Conservation (phyloP, 2,113 vertebrate genomes). For the Elephantulus edwardii region DNA sequence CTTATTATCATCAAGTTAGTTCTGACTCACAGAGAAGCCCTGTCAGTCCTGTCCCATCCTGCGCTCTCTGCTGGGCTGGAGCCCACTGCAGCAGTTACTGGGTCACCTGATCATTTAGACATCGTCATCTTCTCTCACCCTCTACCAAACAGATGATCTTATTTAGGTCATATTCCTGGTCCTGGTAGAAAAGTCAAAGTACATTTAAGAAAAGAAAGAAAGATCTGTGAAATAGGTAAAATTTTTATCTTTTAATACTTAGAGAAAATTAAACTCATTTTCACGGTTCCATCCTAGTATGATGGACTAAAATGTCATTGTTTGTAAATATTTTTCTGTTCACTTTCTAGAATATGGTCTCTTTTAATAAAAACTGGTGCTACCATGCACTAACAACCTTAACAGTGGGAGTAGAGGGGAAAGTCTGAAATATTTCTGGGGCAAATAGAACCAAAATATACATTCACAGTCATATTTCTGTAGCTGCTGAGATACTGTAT, state of each 20-base stretch:
- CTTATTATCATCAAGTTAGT: neutral
- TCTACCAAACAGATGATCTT: neutral
- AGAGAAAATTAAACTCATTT: no score
- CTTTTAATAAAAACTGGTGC: neutral
- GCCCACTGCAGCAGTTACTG: neutral
- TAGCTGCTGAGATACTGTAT: neutral
- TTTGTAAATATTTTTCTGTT: neutral
- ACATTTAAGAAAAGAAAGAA: neutral
- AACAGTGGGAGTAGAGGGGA: neutral
- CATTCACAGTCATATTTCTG: neutral
- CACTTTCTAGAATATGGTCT: neutral
- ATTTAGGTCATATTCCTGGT: neutral
- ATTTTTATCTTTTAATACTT: neutral
- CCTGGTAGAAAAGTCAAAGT: neutral
- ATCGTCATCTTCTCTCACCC: neutral
- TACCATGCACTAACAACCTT: neutral
- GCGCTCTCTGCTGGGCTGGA: neutral
- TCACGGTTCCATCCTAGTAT: neutral
- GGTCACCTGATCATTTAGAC: neutral
- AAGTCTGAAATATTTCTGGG: neutral
- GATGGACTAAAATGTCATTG: neutral
- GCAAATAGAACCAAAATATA: neutral
- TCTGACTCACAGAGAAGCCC: neutral
- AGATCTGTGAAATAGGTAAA: no score
- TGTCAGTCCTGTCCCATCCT: neutral